These are phyloP conservation scores for Chaetophractus vellerosus DNA, from an alignment of 2,797 vertebrate genomes.

Conservation along the genomic window DNA sequence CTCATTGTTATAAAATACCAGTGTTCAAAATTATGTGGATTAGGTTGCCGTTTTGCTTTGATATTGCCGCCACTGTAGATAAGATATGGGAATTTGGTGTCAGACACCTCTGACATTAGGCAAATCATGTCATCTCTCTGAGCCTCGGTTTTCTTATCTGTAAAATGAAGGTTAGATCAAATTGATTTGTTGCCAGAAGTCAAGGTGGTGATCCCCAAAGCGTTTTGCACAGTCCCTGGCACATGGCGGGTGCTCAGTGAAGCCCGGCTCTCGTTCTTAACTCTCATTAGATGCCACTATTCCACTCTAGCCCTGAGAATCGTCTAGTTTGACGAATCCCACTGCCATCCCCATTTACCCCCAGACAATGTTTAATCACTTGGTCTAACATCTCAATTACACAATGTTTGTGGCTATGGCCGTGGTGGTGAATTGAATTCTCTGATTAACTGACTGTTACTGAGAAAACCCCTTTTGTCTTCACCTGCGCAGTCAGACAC, in stretches of 20 bases:
- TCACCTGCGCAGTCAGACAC: conserved; percentile 16
- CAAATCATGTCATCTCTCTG: neutral
- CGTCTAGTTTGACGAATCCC: conserved; percentile 48
- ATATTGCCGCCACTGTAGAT: neutral
- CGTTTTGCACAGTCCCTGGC: neutral
- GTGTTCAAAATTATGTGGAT: neutral
- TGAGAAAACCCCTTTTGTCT: conserved; percentile 62
- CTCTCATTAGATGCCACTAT: neutral
- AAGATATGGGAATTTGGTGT: neutral
- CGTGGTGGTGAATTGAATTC: conserved; percentile 62
- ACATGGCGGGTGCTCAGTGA: accelerated
- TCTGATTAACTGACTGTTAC: conserved; percentile 70
- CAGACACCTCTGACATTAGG: neutral
- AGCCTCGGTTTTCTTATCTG: neutral
- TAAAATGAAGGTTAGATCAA: neutral
- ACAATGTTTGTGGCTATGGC: neutral
- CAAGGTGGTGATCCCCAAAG: accelerated
- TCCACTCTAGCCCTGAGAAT: neutral
- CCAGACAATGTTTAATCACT: conserved; percentile 61
- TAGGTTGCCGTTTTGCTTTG: neutral
- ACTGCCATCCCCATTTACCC: neutral
- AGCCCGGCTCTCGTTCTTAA: neutral
- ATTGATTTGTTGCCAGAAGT: neutral
- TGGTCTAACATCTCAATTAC: conserved; percentile 37
- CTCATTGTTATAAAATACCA: neutral